A percentile compares a stretch with the other conserved stretches of the same genome.
Conservation (phyloP, 2,888 invertebrate species). For the Andrena dorsata region DNA sequence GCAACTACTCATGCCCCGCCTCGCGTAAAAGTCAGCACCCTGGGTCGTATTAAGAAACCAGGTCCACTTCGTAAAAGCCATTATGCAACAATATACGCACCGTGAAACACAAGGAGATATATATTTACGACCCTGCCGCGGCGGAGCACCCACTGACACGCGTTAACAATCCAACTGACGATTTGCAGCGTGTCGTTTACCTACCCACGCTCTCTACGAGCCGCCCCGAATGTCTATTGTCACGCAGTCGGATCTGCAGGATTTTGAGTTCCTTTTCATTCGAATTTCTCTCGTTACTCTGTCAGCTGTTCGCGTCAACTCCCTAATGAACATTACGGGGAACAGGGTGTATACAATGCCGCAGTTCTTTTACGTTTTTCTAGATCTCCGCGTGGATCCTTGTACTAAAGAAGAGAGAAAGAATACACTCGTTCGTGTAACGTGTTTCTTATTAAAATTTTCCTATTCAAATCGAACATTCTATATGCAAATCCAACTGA, state of each 20-base stretch:
- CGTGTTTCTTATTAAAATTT: constrained; percentile 24
- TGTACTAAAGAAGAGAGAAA: not conserved
- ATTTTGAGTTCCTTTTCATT: constrained; percentile 40
- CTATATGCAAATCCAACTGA: constrained; percentile 1
- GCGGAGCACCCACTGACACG: constrained; percentile 54
- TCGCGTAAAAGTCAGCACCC: constrained; percentile 21
- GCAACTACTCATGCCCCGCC: not conserved
- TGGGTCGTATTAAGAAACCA: constrained; percentile 49
- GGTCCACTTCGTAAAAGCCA: constrained; percentile 37
- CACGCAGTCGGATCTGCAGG: constrained; percentile 52
- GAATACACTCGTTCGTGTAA: not conserved
- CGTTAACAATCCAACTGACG: constrained; percentile 65
- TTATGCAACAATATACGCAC: constrained; percentile 58
- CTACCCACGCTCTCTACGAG: constrained; percentile 61
- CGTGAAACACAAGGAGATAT: constrained; percentile 49
- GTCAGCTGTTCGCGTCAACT: constrained; percentile 6
- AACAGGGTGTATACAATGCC: not conserved
- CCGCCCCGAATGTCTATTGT: constrained; percentile 62
- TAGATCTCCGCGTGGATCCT: not conserved
- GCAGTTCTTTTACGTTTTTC: not conserved
- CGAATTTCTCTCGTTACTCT: constrained; percentile 42
- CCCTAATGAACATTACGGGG: constrained; percentile 11
- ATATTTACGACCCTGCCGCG: constrained; percentile 51
- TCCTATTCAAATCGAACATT: constrained; percentile 29
- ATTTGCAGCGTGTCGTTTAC: constrained; percentile 62